phyloP scores from a whole-genome alignment of 2,888 invertebrate species.

The Parochlus steinenii region DNA sequence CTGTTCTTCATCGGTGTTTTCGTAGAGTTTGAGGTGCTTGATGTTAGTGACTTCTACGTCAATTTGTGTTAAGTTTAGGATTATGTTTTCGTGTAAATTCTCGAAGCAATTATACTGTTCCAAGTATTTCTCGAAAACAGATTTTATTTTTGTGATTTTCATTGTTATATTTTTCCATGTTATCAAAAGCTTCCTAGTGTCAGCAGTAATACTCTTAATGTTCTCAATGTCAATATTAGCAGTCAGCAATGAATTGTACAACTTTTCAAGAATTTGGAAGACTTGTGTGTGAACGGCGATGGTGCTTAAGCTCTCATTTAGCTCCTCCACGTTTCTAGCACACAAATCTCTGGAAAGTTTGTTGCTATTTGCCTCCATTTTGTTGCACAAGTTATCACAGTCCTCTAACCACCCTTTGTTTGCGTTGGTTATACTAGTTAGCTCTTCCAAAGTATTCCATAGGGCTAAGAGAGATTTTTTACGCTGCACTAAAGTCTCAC shows the following conservation, averaged over 20 bases:
- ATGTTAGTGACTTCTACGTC: conserved; percentile 56
- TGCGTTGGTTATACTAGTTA: conserved; percentile 36
- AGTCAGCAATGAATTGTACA: conserved; percentile 10
- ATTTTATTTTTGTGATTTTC: conserved; percentile 29
- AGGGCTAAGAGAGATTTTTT: conserved; percentile 46
- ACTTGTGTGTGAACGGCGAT: conserved; percentile 1
- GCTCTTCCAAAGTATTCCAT: conserved; percentile 43
- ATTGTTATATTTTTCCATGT: conserved; percentile 37
- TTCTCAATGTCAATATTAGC: conserved; percentile 11
- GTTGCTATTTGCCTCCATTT: conserved; percentile 4
- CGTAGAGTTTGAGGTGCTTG: conserved; percentile 38
- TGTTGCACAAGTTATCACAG: conserved; percentile 7
- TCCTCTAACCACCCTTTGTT: conserved; percentile 43
- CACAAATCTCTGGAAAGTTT: background rate
- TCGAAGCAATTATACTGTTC: conserved; percentile 13
- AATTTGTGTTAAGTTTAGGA: conserved; percentile 47
- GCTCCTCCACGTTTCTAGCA: background rate
- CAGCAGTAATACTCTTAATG: conserved; percentile 6
- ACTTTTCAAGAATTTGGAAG: conserved; percentile 7
- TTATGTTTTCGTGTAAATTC: conserved; percentile 4
- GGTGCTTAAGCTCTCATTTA: conserved; percentile 1
- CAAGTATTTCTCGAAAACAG: conserved; percentile 22
- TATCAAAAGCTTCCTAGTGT: conserved; percentile 4
- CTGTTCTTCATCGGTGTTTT: conserved; percentile 18
- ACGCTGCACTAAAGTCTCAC: conserved; percentile 51